These are phyloP conservation scores for Cirrhinus mrigala DNA, from an alignment of 2,797 vertebrate species.

Conservation along the genomic window DNA sequence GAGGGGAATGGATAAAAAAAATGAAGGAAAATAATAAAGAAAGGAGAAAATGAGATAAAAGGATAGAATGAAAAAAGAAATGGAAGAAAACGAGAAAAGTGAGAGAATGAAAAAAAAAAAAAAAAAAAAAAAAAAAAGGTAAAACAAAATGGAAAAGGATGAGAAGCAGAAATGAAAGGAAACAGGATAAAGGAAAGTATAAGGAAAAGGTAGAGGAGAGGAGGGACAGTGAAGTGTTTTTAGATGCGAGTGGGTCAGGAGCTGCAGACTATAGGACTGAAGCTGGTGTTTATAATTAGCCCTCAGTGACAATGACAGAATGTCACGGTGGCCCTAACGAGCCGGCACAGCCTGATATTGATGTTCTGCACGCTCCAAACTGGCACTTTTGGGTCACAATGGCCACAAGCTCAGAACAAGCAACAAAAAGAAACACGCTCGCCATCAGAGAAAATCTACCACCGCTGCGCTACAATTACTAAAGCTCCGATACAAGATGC, in stretches of 20 bases:
- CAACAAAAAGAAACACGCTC: conserved; percentile 14
- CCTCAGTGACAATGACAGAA: conserved; percentile 62
- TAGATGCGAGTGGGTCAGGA: conserved; percentile 28
- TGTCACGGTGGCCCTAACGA: conserved; percentile 52
- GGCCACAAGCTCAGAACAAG: conserved; percentile 48
- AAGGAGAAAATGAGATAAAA: background rate
- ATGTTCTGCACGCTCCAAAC: conserved; percentile 56
- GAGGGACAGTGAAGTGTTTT: conserved; percentile 11
- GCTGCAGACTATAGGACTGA: conserved; percentile 46
- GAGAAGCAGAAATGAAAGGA: background rate
- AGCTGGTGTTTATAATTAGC: conserved; percentile 63
- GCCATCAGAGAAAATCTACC: background rate
- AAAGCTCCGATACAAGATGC: conserved; percentile 1
- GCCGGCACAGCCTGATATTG: conserved; percentile 49
- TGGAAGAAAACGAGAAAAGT: too few species aligned
- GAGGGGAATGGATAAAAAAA: background rate
- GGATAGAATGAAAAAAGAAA: background rate
- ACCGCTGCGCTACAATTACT: background rate
- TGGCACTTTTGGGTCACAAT: conserved; percentile 61
- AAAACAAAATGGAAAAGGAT: too few species aligned
- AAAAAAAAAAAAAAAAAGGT: background rate
- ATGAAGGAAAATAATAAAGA: background rate
- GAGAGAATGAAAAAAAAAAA: background rate
- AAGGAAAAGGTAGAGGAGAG: conserved; percentile 22
- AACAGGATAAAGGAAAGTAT: background rate